Base-by-base conservation (phyloP, 1,140 invertebrate species). In the Ceratina australensis region DNA sequence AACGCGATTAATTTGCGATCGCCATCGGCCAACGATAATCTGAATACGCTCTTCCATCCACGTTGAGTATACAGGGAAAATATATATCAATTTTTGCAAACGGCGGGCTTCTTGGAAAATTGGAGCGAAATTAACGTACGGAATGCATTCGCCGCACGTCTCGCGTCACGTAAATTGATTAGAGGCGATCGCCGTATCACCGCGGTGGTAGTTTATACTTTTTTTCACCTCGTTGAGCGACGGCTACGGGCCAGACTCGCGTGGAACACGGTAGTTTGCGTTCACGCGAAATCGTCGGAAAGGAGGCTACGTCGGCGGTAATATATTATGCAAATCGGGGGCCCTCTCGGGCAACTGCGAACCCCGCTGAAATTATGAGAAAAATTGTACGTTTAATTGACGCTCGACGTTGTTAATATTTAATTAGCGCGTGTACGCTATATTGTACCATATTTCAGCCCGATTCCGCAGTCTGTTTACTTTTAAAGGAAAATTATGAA, bases 301-400 rank as follows among this genome's bases (percentile, higher is more conserved):
- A 10, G n/a, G 13, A 42, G 33, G 18, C 10, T 57, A 57, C 16
- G 18, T 24, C 3, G n/a, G 16, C 10, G n/a, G n/a, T 57, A 69
- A 69, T 57, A 18, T 33, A 69, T 69, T 69, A 69, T 60, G 68
- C 18, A 71, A 59, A 59, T 57, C 10, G 28, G 3, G 28, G 1
- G 1, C 5, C 24, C 5, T n/a, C n/a, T n/a, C n/a, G n/a, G n/a
- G 7, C 54, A n/a, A 59, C 33, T 42, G 54, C 28, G n/a, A n/a
- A n/a, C 16, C 10, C n/a, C 4, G 18, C 0, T 50, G 15, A 10
- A 49, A 52, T 72, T 72, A 50, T 4, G 59, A 22, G n/a, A 52
- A 49, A 52, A 61, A 52, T 63, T 10, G 57, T 16, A 33, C 24
- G 15, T 72, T 72, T 59, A 49, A 60, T 61, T 50, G 57, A 61